Evolutionary conservation across 2,888 invertebrate species (phyloP).

Genomic region (Choreutis nemorana): DNA sequence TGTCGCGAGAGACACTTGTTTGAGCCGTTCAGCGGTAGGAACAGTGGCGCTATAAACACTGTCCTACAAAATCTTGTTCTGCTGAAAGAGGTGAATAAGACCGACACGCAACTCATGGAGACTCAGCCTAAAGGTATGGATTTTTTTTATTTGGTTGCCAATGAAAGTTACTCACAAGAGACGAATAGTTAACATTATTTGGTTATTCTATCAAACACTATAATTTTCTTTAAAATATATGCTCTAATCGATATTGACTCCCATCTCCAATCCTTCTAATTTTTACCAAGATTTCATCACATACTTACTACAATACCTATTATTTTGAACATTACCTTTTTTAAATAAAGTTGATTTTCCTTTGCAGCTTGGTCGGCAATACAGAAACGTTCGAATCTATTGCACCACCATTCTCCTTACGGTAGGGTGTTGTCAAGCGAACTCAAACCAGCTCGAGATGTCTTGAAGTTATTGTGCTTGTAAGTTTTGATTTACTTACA

Average conservation of each 20-base stretch:
- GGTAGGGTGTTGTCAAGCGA: constrained; percentile 75
- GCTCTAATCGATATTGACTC: no score
- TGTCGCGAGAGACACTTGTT: constrained; percentile 79
- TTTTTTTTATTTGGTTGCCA: no score
- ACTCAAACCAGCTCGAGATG: constrained; percentile 73
- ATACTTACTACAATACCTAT: no score
- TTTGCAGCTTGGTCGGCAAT: constrained; percentile 51
- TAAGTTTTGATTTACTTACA: constrained; percentile 33
- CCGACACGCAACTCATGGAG: constrained; percentile 42
- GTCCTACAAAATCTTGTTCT: constrained; percentile 67
- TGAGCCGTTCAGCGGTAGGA: constrained; percentile 78
- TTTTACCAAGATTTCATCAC: no score
- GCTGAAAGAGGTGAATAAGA: constrained; percentile 57
- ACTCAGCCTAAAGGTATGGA: constrained; percentile 49
- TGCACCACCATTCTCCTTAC: constrained; percentile 76
- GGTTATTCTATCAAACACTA: no score
- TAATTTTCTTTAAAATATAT: no score
- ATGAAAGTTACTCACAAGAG: no score
- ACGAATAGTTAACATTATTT: no score
- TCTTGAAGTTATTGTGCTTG: constrained; percentile 75
- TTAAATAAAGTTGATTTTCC: constrained; percentile 13
- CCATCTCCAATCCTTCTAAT: no score
- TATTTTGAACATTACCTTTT: no score
- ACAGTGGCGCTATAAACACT: constrained; percentile 76
- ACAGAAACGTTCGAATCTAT: constrained; percentile 67